Percentiles rank a stretch among this genome's conserved stretches.
Conservation (phyloP, 2,888 invertebrate genomes). For the Thecocarcelia acutangulata region DNA sequence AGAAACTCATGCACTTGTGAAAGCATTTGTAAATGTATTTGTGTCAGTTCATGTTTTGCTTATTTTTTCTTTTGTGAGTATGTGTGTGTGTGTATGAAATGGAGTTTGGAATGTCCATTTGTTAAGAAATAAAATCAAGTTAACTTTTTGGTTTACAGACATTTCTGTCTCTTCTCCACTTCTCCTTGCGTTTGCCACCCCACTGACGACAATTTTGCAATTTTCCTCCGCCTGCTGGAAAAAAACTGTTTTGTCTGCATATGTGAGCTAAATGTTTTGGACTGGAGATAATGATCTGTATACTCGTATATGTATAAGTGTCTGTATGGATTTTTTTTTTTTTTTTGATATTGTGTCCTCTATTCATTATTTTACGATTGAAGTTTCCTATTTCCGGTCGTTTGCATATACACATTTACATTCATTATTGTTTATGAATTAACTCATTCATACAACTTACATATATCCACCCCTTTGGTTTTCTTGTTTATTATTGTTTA, state of each 20-base stretch:
- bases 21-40: constrained; percentile 9
- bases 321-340: constrained; percentile 3
- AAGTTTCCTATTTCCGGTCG: constrained; percentile 69
- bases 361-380: constrained; percentile 69
- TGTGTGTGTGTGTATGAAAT: constrained; percentile 2
- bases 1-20: constrained; percentile 42
- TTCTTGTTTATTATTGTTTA: constrained; percentile 7
- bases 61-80: background rate
- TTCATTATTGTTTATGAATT: constrained; percentile 52
- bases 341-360: constrained; percentile 41
- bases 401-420: constrained; percentile 52
- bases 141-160: constrained; percentile 65
- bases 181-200: background rate
- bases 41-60: background rate
- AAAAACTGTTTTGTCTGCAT: constrained; percentile 51
- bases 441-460: background rate
- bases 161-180: constrained; percentile 8
- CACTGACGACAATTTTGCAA: constrained; percentile 28
- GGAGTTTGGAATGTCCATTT: constrained; percentile 7
- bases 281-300: background rate
- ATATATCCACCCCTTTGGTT: background rate
- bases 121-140: constrained; percentile 62
- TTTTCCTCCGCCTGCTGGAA: constrained; percentile 47
- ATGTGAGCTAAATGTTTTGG: constrained; percentile 41
- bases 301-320: background rate